Evolutionary conservation across 2,888 invertebrate genomes (phyloP).

Genomic region (Axea sp.): DNA sequence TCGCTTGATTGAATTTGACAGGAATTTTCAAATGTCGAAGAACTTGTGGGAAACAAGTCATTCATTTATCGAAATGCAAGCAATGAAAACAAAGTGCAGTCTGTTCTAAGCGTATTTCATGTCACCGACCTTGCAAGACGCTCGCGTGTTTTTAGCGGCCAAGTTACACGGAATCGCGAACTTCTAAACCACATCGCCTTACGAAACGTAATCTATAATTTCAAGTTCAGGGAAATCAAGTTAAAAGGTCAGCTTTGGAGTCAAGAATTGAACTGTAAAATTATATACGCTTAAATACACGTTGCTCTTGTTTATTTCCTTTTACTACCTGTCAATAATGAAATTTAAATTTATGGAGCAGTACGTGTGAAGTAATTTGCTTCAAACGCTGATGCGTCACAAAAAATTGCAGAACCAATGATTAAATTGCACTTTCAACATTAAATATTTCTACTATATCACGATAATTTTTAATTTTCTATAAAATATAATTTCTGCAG

Average conservation of each 20-base stretch:
- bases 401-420: not conserved
- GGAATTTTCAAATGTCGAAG: too few species aligned
- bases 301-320: constrained; percentile 5
- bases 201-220: constrained; percentile 52
- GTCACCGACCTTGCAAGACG: constrained; percentile 53
- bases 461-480: too few species aligned
- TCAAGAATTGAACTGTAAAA: constrained; percentile 12
- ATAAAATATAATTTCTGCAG: too few species aligned
- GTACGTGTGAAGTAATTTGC: constrained; percentile 15
- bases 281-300: constrained; percentile 29
- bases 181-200: constrained; percentile 40
- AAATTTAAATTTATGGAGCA: constrained; percentile 8
- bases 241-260: constrained; percentile 45
- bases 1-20: too few species aligned
- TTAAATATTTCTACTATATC: too few species aligned
- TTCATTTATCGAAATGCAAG: constrained; percentile 16
- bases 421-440: not conserved
- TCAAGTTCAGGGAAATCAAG: constrained; percentile 60
- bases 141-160: constrained; percentile 45
- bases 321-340: constrained; percentile 12
- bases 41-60: constrained; percentile 8
- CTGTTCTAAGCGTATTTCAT: constrained; percentile 40
- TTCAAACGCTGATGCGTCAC: not conserved
- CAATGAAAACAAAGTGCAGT: constrained; percentile 33
- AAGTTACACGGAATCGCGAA: constrained; percentile 17